Percentiles rank a stretch among this genome's conserved stretches.
Conservation (phyloP, 2,797 vertebrate genomes). For the Hoplostethus mediterraneus region DNA sequence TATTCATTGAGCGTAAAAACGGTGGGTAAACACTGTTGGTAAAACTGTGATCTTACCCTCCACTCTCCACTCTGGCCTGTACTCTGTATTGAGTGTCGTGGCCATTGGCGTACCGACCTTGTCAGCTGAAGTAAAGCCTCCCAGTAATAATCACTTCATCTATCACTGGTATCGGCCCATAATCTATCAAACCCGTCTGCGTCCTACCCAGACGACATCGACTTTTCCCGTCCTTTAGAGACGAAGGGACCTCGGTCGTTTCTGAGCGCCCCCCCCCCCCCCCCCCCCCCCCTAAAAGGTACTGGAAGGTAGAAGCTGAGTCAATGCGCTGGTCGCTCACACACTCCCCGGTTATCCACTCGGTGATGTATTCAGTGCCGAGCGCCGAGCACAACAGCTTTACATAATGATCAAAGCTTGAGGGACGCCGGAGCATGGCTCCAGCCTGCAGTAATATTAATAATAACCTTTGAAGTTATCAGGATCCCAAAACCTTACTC, state of each 20-base stretch:
- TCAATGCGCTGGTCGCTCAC: conserved; percentile 48
- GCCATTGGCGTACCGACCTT: background rate
- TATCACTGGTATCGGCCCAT: background rate
- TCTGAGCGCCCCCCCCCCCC: conserved; percentile 22
- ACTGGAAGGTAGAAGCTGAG: conserved; percentile 46
- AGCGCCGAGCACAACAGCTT: conserved; percentile 71
- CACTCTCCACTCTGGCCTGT: background rate
- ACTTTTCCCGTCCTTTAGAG: conserved; percentile 18
- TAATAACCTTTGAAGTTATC: conserved; percentile 78
- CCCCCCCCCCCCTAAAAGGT: no score
- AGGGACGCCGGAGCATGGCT: conserved; percentile 73
- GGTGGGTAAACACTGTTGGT: background rate
- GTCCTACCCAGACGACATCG: background rate
- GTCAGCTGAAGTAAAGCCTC: conserved; percentile 1
- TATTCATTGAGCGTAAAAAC: no score
- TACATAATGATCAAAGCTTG: conserved; percentile 81
- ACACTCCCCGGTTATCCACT: conserved; percentile 60
- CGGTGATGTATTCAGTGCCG: conserved; percentile 66
- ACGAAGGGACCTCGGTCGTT: conserved; percentile 13
- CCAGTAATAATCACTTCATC: background rate
- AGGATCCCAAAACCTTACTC: conserved; percentile 63
- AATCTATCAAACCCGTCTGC: background rate
- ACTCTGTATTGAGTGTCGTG: background rate
- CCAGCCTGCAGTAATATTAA: conserved; percentile 76
- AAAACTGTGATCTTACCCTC: background rate